These are phyloP conservation scores for Noctua janthina DNA, from an alignment of 2,888 invertebrate genomes.

Conservation along the genomic window DNA sequence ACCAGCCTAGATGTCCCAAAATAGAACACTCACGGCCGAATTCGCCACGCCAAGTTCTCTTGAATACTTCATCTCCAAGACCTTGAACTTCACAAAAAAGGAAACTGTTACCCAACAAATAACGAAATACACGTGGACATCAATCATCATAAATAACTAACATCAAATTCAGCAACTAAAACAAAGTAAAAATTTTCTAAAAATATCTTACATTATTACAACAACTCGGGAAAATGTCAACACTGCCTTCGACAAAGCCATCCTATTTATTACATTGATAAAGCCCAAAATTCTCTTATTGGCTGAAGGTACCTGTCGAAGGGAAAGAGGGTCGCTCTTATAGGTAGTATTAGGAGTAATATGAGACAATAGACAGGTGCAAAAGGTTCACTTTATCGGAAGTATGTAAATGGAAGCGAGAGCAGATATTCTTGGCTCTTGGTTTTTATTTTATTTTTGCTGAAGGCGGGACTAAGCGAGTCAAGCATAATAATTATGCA, in stretches of 20 bases:
- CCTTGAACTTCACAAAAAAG: neutral
- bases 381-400: conserved; percentile 41
- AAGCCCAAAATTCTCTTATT: conserved; percentile 64
- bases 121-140: neutral
- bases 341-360: conserved; percentile 42
- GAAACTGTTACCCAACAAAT: neutral
- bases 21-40: neutral
- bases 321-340: conserved; percentile 49
- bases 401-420: neutral
- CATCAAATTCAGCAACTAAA: neutral
- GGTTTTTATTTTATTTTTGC: neutral
- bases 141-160: neutral
- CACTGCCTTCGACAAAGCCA: conserved; percentile 46
- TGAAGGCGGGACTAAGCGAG: neutral
- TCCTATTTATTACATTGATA: conserved; percentile 66
- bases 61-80: neutral
- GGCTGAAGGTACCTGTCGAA: conserved; percentile 53
- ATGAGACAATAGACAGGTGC: conserved; percentile 34
- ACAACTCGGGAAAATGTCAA: conserved; percentile 53
- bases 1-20: neutral
- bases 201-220: conserved; percentile 40
- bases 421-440: neutral
- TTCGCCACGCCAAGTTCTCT: neutral
- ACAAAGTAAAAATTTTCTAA: neutral
- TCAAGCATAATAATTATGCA: neutral